phyloP scores from a whole-genome alignment of 2,113 vertebrate species.

The Heterochromis multidens region DNA sequence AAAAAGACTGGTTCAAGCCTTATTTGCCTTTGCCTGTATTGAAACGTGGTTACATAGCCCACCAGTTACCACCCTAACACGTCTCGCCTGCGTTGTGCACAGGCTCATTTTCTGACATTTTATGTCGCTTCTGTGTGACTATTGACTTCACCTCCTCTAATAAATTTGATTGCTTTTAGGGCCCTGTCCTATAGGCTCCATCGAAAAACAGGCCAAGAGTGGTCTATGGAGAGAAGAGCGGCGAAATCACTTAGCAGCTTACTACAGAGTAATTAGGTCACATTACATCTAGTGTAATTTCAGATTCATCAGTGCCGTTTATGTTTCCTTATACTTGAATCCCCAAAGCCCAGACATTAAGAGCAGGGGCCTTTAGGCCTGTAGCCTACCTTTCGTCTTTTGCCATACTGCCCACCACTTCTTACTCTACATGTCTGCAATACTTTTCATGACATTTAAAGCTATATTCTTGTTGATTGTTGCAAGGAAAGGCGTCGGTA shows the following conservation, averaged over 20 bases:
- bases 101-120: slow-evolving; percentile 44
- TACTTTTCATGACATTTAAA: slow-evolving; percentile 29
- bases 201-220: slow-evolving; percentile 66
- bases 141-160: slow-evolving; percentile 65
- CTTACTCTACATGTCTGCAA: neutral
- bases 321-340: slow-evolving; percentile 68
- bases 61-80: slow-evolving; percentile 28
- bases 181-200: slow-evolving; percentile 65
- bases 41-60: slow-evolving; percentile 14
- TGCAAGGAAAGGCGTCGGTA: slow-evolving; percentile 41
- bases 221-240: slow-evolving; percentile 69
- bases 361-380: slow-evolving; percentile 56
- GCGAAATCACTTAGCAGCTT: slow-evolving; percentile 74
- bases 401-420: neutral
- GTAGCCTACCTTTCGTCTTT: slow-evolving; percentile 10
- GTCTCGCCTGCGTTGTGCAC: slow-evolving; percentile 7
- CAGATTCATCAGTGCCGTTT: slow-evolving; percentile 73
- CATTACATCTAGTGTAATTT: slow-evolving; percentile 76
- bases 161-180: slow-evolving; percentile 72
- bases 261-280: slow-evolving; percentile 76
- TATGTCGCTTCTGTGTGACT: slow-evolving; percentile 52
- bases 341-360: slow-evolving; percentile 55
- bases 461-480: slow-evolving; percentile 49
- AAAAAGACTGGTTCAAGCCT: neutral
- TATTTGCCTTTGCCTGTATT: slow-evolving; percentile 17